Evolutionary conservation across 37 sponge, comb jelly and placozoan species (phyloP), one percentile per base, ranked within the genome.

Genomic region (Cladorhizidae sp.): DNA sequence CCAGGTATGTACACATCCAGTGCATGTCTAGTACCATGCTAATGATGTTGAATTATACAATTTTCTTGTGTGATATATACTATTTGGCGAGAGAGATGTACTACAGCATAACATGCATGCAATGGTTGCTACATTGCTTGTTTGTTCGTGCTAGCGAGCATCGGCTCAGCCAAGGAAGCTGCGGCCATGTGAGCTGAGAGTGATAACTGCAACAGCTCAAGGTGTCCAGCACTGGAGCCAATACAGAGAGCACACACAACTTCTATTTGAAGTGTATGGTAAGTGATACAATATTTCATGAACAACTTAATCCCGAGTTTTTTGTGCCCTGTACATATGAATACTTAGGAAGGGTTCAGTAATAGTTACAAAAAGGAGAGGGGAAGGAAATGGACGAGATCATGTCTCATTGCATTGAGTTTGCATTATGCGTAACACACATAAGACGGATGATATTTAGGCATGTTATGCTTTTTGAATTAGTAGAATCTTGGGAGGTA

Each of bases 231-330:
- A 87, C 54, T 92, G 92, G 92, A 71, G 70, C 80, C 52, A 73
- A 39, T 86, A 75, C 45, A 58, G 56, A 41, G 6, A 28, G 36
- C 79, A 79, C 26, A 54, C 55, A 28, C 80, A 40, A 28, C 32
- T 92, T 33, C 49, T 87, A 25, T 92, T 92, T 84, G 92, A 92
- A 68, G 80, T 92, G 21, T 87, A 70, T 80, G 92, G 92, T 92
- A 54, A 25, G 38, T 65, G 22, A n/a, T 38, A 18, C 11, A 52
- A 14, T 21, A 70, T 57, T 33, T 55, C 64, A 26, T 17, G 9
- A 64, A n/a, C 21, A 11, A 26, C n/a, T 25, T 64, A 64, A 20
- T 54, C 55, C 12, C 17, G 12, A 54, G 7, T 61, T 26, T 21
- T 17, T 22, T n/a, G n/a, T n/a, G n/a, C n/a, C n/a, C n/a, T n/a